phyloP scores from a whole-genome alignment of 2,888 invertebrate genomes.

The Campoplex capitator region DNA sequence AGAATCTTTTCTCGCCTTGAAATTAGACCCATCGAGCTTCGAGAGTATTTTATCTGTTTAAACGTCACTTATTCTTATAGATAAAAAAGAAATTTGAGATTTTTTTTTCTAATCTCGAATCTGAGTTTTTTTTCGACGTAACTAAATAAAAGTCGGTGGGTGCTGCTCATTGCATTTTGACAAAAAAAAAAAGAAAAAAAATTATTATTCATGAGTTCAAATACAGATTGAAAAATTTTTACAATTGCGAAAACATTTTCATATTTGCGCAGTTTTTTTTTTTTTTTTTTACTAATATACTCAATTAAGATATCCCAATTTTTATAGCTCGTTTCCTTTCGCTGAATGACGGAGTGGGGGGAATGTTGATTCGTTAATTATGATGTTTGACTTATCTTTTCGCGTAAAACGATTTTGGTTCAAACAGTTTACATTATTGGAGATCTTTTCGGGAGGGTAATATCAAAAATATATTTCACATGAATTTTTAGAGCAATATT shows the following conservation, averaged over 20 bases:
- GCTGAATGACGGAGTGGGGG: neutral
- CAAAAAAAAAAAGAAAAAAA: neutral
- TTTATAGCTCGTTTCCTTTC: too few species aligned
- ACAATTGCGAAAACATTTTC: neutral
- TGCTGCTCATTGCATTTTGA: neutral
- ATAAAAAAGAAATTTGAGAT: neutral
- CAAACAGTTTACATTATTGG: neutral
- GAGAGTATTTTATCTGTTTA: neutral
- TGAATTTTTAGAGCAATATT: neutral
- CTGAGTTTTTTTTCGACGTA: neutral
- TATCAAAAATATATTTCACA: slow-evolving; percentile 3
- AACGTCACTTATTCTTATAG: neutral
- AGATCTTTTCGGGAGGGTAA: neutral
- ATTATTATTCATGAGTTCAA: neutral
- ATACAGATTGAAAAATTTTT: neutral
- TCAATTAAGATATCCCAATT: neutral
- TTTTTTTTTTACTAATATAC: neutral
- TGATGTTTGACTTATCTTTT: too few species aligned
- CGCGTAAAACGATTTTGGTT: neutral
- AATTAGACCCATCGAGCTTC: slow-evolving; percentile 17
- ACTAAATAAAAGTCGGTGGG: neutral
- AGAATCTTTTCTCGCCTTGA: neutral
- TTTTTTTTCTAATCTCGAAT: neutral
- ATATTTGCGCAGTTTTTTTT: neutral
- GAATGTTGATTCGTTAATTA: neutral